Base-by-base conservation (phyloP, 1,140 invertebrate genomes). In the Plodia interpunctella region DNA sequence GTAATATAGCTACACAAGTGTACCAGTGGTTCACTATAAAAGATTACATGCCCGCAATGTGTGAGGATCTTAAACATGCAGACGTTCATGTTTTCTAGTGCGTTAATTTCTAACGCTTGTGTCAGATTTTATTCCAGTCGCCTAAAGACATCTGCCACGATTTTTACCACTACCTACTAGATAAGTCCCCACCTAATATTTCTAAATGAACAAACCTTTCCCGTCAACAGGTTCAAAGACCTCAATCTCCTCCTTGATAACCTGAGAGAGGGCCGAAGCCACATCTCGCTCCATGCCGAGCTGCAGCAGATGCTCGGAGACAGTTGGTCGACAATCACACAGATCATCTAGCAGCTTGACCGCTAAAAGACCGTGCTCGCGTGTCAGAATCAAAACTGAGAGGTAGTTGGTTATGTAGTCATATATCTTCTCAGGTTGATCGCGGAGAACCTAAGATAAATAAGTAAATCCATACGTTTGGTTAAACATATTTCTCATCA, bases 401-500 rank as follows among this genome's bases (percentile, higher is more conserved):
- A 94, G 78, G 72, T 94, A 95, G 74, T 94, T 93, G 1, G 94
- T 91, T 68, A 95, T 92, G 70, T 94, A 95, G 60, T 86, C 87
- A 66, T 91, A 92, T 3, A 94, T 89, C 21, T 93, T 83, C 19
- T 76, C 70, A 0, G 94, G 94, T 67, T 94, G 93, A 19, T 81
- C 89, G 32, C 93, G 85, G 0, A 95, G 72, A 5, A 94, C 93
- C 86, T 88, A 62, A 0, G 0, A 19, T 11, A 18, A 57, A 20
- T 11, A n/a, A n/a, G n/a, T n/a, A n/a, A n/a, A n/a, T n/a, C n/a
- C n/a, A n/a, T n/a, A n/a, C n/a, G n/a, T n/a, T n/a, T n/a, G n/a
- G n/a, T n/a, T n/a, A n/a, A n/a, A n/a, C n/a, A n/a, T n/a, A n/a
- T n/a, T n/a, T n/a, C n/a, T n/a, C n/a, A n/a, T n/a, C n/a, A n/a